Evolutionary conservation across 1,140 invertebrate species (phyloP).

Genomic region (Muscidifurax raptorellus): DNA sequence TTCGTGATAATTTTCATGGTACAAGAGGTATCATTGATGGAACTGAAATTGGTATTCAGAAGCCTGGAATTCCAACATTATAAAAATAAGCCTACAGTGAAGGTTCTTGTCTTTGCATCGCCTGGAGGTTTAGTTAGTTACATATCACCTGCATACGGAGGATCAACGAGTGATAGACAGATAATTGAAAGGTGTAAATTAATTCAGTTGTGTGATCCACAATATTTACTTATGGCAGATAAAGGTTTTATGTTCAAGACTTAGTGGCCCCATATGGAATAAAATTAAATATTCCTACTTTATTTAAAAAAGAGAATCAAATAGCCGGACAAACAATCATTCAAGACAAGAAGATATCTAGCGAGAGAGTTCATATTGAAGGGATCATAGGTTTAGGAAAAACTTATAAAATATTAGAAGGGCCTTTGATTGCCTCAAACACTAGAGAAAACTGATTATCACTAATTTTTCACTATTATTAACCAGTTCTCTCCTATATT

Average conservation of each 20-base stretch:
- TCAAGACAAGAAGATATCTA: constrained; percentile 62
- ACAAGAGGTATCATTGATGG: constrained; percentile 58
- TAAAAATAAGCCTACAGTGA: constrained; percentile 62
- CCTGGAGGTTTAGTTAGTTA: constrained; percentile 62
- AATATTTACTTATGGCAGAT: constrained; percentile 52
- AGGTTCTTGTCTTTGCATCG: constrained; percentile 63
- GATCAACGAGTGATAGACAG: constrained; percentile 61
- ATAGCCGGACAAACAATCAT: constrained; percentile 55
- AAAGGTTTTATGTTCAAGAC: constrained; percentile 57
- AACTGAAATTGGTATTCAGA: constrained; percentile 56
- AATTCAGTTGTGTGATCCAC: constrained; percentile 37
- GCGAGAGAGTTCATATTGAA: constrained; percentile 48
- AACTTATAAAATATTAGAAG: constrained; percentile 59
- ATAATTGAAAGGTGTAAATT: constrained; percentile 55
- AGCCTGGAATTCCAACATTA: constrained; percentile 54
- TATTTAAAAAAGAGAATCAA: constrained; percentile 50
- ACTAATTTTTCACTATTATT: too few relatives aligned
- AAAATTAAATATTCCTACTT: constrained; percentile 44
- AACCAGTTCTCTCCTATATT: too few relatives aligned
- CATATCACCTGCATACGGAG: constrained; percentile 62
- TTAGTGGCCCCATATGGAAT: constrained; percentile 46
- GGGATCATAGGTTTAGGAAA: constrained; percentile 59
- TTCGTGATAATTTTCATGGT: constrained; percentile 42
- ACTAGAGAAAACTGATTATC: too few relatives aligned
- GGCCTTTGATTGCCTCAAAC: constrained; percentile 42